Percentiles rank a stretch among this genome's conserved stretches.
Evolutionary conservation across 2,888 invertebrate species (phyloP).

Genomic region (Eumerus sabulonum): DNA sequence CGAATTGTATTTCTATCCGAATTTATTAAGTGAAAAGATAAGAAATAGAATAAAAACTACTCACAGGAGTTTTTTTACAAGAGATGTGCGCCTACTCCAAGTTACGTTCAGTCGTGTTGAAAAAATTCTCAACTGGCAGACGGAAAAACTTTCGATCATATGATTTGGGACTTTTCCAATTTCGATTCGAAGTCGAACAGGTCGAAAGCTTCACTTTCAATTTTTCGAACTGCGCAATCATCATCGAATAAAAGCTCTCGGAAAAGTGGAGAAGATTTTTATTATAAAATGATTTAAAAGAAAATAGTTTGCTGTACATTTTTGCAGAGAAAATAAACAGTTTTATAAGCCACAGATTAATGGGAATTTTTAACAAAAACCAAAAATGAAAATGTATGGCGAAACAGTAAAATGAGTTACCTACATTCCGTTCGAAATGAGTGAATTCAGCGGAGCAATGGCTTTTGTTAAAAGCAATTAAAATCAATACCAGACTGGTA

Average conservation of each 20-base stretch:
- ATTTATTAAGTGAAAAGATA: conserved; percentile 25
- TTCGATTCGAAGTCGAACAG: conserved; percentile 23
- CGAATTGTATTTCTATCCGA: background rate
- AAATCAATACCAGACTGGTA: too few species aligned
- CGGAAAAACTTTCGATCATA: conserved; percentile 76
- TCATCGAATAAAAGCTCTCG: conserved; percentile 4
- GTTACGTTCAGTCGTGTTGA: conserved; percentile 70
- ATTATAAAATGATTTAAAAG: too few species aligned
- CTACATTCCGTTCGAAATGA: too few species aligned
- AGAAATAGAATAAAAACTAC: conserved; percentile 67
- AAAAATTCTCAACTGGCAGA: conserved; percentile 55
- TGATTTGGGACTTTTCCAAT: conserved; percentile 73
- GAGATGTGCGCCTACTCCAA: conserved; percentile 73
- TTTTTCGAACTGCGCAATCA: conserved; percentile 9
- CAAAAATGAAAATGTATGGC: too few species aligned
- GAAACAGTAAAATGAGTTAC: too few species aligned
- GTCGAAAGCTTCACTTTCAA: conserved; percentile 16
- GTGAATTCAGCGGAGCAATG: too few species aligned
- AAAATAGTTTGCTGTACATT: too few species aligned
- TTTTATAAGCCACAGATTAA: too few species aligned
- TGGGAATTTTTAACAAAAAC: too few species aligned
- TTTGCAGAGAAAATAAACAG: too few species aligned
- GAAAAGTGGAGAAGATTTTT: background rate
- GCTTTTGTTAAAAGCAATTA: too few species aligned
- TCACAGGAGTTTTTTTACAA: conserved; percentile 71